Evolutionary conservation across 2,888 invertebrate genomes (phyloP).

Genomic region (Drosophila anomalata): DNA sequence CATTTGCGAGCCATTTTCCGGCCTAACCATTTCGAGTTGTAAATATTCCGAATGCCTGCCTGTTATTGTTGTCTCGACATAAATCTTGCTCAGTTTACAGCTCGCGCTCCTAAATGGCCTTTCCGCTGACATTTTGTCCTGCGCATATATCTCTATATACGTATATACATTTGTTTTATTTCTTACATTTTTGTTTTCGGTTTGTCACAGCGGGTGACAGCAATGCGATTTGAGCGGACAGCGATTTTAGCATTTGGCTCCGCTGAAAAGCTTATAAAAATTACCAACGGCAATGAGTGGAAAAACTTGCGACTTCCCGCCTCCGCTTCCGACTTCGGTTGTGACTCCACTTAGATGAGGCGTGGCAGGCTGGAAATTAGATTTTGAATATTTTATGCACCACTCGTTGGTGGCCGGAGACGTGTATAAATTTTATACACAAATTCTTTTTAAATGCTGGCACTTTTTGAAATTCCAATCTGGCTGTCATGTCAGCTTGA

Average conservation of each 20-base stretch:
- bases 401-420: conserved; percentile 63
- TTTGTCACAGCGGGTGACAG: conserved; percentile 65
- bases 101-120: conserved; percentile 65
- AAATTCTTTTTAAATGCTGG: conserved; percentile 73
- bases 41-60: conserved; percentile 56
- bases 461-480: conserved; percentile 68
- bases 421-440: conserved; percentile 36
- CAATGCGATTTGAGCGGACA: conserved; percentile 61
- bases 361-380: conserved; percentile 69
- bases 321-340: background rate
- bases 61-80: conserved; percentile 70
- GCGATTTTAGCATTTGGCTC: conserved; percentile 72
- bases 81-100: conserved; percentile 74
- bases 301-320: conserved; percentile 7
- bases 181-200: conserved; percentile 59
- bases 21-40: conserved; percentile 22
- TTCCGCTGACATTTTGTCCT: conserved; percentile 76
- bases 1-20: conserved; percentile 24
- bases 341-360: background rate
- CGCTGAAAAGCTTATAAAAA: conserved; percentile 74
- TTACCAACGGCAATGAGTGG: conserved; percentile 47
- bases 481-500: conserved; percentile 69
- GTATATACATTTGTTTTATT: conserved; percentile 53
- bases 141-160: conserved; percentile 27
- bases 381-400: conserved; percentile 74